These are phyloP conservation scores for Autographa pulchrina DNA, from an alignment of 2,888 invertebrate genomes.

Conservation along the genomic window DNA sequence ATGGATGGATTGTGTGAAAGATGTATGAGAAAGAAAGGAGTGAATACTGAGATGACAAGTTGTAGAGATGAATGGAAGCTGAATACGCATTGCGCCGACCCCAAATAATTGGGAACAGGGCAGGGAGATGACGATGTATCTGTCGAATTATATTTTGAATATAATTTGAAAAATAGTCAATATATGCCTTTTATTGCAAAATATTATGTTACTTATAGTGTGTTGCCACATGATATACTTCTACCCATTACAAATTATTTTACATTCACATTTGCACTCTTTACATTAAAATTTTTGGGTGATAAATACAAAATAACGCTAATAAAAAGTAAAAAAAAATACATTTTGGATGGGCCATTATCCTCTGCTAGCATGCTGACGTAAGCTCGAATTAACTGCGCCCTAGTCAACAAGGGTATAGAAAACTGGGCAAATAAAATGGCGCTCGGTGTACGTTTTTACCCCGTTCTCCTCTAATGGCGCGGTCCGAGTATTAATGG, in stretches of 20 bases:
- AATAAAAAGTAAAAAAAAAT: constrained; percentile 59
- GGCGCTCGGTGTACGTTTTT: constrained; percentile 60
- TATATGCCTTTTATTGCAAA: no score
- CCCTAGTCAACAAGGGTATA: constrained; percentile 66
- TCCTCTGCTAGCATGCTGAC: constrained; percentile 65
- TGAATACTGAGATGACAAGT: no score
- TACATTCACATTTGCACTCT: background rate
- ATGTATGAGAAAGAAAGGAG: no score
- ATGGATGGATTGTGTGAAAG: no score
- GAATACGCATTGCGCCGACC: no score
- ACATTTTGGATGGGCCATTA: constrained; percentile 66
- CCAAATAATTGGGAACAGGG: no score
- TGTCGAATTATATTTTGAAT: no score
- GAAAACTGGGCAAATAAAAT: constrained; percentile 62
- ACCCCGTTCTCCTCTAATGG: constrained; percentile 54
- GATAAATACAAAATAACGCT: constrained; percentile 51
- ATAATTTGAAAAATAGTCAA: no score
- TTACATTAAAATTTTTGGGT: constrained; percentile 28
- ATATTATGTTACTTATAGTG: no score
- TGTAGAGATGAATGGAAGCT: no score
- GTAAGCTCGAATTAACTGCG: constrained; percentile 70
- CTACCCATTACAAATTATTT: background rate
- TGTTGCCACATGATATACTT: background rate
- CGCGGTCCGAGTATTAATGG: constrained; percentile 55
- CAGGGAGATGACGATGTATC: no score